Percentiles rank a stretch among this genome's conserved stretches.
These are phyloP conservation scores for Catharus fuscescens DNA, from an alignment of 2,113 vertebrate species.

Conservation along the genomic window DNA sequence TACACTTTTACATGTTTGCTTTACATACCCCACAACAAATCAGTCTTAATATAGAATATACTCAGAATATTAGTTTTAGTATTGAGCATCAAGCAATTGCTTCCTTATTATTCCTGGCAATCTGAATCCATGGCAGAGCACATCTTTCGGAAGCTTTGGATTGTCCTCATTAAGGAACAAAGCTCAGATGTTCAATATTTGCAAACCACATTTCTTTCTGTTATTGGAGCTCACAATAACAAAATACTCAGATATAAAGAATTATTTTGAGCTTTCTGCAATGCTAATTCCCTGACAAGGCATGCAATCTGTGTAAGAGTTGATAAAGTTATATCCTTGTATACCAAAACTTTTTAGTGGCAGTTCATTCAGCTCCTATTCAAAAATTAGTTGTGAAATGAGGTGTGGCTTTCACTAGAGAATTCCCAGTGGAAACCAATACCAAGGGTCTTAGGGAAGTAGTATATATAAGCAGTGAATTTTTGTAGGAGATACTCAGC, in stretches of 20 bases:
- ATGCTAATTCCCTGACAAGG: background rate
- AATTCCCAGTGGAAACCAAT: background rate
- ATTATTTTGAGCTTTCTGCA: background rate
- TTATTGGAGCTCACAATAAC: background rate
- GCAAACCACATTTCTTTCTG: background rate
- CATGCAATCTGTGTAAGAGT: background rate
- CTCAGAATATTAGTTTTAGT: background rate
- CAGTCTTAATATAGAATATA: background rate
- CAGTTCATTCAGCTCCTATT: background rate
- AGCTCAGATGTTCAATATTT: background rate
- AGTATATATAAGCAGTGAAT: background rate
- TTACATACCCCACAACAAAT: background rate
- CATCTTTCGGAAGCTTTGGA: background rate
- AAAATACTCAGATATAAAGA: background rate
- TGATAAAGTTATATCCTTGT: background rate
- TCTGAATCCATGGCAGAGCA: background rate
- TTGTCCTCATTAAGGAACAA: background rate
- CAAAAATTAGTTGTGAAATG: background rate
- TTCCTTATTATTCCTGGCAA: background rate
- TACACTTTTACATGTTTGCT: background rate
- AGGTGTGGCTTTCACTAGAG: background rate
- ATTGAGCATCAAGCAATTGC: background rate
- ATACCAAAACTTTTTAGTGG: background rate
- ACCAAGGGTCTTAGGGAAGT: background rate
- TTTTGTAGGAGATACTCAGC: background rate